Evolutionary conservation across 2,113 vertebrate genomes (phyloP), one percentile per base, ranked within the genome.

Genomic region (Ia io): DNA sequence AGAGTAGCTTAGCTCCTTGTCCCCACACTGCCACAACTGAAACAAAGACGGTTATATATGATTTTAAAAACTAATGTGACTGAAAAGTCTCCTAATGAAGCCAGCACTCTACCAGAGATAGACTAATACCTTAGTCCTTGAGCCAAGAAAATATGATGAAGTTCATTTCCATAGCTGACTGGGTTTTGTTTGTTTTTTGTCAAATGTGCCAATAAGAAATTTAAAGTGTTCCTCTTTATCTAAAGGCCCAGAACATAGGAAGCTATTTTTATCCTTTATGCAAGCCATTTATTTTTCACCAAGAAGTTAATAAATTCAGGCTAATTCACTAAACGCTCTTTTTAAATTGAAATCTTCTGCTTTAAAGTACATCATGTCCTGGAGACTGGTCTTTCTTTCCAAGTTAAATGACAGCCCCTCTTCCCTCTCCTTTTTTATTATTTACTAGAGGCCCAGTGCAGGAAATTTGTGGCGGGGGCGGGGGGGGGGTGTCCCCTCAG

Each of bases 1-100:
- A 44, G 40, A 79, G 83, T 85, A 80, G 17, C 30, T 42, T 82
- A 67, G 44, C 30, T 2, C 28, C 83, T 84, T 37, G 30, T 76
- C 25, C 42, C 32, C n/a, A 70, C 20, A 22, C 35, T 76, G 32
- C 59, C 40, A 32, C 59, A n/a, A 30, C 61, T n/a, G 80, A 42
- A 96, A 88, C 1, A 91, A 73, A 49, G 90, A 91, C 79, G 20
- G 14, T 88, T 90, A 88, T 85, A 71, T 59, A 84, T 78, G 49
- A 92, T 47, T 74, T 88, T 35, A 42, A 20, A 65, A 83, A 80
- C 16, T 79, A 90, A 53, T 77, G 40, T 95, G 82, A 3, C 59
- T 71, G 74, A 59, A 95, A 97, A 91, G 8, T 88, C 93, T 96
- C 95, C 96, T 97, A 97, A 90, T 77, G 88, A 51, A 97, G 44